Conservation (phyloP, 1,140 invertebrate genomes). For the Scaptodrosophila lebanonensis region DNA sequence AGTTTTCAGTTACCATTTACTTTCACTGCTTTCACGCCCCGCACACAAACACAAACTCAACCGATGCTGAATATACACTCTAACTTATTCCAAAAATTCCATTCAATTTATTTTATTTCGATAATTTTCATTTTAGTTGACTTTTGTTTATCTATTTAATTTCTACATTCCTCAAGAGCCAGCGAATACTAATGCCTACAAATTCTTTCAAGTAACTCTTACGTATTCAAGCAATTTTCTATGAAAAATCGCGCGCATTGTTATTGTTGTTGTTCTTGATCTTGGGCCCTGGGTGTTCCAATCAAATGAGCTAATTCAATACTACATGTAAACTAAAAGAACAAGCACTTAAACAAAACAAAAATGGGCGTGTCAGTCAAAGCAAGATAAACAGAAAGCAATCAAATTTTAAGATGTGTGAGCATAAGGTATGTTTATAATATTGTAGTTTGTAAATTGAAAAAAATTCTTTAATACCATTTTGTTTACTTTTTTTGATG, state of each 20-base stretch:
- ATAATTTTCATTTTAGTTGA: conserved; percentile 8
- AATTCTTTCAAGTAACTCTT: conserved; percentile 43
- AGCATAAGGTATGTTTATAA: conserved; percentile 76
- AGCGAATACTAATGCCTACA: conserved; percentile 38
- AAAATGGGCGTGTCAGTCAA: conserved; percentile 54
- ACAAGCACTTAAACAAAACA: conserved; percentile 5
- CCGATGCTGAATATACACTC: conserved; percentile 13
- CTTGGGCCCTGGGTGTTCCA: conserved; percentile 37
- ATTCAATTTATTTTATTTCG: conserved; percentile 4
- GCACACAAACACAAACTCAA: not conserved
- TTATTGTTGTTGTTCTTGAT: conserved; percentile 46
- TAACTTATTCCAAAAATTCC: conserved; percentile 24
- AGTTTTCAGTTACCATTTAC: conserved; percentile 37
- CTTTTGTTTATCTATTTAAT: no score
- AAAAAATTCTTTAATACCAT: conserved; percentile 32
- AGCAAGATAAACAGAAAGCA: conserved; percentile 63
- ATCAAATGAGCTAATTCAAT: no score
- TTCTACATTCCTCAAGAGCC: conserved; percentile 24
- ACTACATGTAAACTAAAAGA: conserved; percentile 20
- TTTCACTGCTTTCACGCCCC: conserved; percentile 2
- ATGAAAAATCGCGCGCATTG: conserved; percentile 32
- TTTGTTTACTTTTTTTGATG: conserved; percentile 40
- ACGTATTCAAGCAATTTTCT: no score
- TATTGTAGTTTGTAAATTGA: conserved; percentile 45
- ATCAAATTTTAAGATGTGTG: conserved; percentile 72